A percentile compares a stretch with the other conserved stretches of the same genome.
Conservation (phyloP, 2,113 vertebrate species). For the Nothoprocta perdicaria region DNA sequence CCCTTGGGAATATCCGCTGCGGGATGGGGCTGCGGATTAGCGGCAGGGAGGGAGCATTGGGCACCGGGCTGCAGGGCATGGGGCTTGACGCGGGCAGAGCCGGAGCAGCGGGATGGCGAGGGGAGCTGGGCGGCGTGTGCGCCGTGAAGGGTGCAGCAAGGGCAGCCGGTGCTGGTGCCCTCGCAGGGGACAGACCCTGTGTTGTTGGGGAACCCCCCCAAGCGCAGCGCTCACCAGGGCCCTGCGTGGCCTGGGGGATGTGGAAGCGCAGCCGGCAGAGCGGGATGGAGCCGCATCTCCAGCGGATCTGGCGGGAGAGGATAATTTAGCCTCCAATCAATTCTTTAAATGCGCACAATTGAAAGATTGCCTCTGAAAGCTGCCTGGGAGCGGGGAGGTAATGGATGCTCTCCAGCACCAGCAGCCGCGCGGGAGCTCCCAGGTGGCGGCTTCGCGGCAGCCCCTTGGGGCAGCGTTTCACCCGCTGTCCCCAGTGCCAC, state of each 20-base stretch:
- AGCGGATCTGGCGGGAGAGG: background rate
- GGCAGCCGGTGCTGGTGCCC: background rate
- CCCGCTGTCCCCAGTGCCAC: background rate
- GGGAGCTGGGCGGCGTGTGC: background rate
- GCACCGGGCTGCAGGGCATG: background rate
- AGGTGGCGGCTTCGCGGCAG: background rate
- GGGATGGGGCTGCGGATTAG: background rate
- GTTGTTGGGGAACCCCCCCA: background rate
- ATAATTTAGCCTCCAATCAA: slow-evolving; percentile 72
- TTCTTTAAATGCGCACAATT: slow-evolving; percentile 73
- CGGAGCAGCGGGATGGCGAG: rapidly evolving
- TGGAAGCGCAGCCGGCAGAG: background rate
- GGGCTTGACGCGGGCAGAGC: rapidly evolving
- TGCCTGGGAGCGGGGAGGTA: slow-evolving; percentile 68
- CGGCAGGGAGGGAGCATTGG: rapidly evolving
- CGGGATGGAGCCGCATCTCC: slow-evolving; percentile 39
- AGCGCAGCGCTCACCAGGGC: rapidly evolving
- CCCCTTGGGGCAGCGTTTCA: background rate
- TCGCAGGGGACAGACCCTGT: background rate
- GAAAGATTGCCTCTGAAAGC: slow-evolving; percentile 74
- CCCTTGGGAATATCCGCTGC: background rate
- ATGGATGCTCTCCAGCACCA: slow-evolving; percentile 58
- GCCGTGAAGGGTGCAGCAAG: background rate
- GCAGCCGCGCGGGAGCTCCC: background rate
- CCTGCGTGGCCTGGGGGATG: rapidly evolving